Percentiles rank a stretch among this genome's conserved stretches.
Evolutionary conservation across 2,888 invertebrate genomes (phyloP).

Genomic region (Myopa tessellatipennis): DNA sequence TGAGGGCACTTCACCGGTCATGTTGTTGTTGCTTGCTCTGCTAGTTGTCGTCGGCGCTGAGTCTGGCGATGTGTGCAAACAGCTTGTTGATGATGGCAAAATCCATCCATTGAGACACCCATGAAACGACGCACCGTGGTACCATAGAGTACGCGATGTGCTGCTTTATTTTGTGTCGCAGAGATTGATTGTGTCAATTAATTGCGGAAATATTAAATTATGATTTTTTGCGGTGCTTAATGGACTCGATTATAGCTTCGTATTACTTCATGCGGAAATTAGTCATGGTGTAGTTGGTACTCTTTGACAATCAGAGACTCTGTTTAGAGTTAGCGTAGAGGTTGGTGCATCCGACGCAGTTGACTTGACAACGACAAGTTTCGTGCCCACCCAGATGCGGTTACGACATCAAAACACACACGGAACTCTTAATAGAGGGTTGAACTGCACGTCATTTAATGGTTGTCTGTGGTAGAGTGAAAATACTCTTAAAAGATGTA

Average conservation of each 20-base stretch:
- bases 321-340: background rate
- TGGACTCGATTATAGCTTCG: background rate
- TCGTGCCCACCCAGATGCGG: slow-evolving; percentile 17
- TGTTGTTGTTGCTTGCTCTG: background rate
- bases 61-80: background rate
- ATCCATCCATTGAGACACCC: background rate
- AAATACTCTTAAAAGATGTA: background rate
- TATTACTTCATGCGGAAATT: slow-evolving; percentile 7
- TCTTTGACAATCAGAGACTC: slow-evolving; percentile 9
- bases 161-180: background rate
- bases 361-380: slow-evolving; percentile 24
- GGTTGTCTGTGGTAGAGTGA: background rate
- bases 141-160: slow-evolving; percentile 7
- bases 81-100: slow-evolving; percentile 3
- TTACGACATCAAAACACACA: background rate
- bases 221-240: slow-evolving; percentile 42
- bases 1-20: no score
- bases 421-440: background rate
- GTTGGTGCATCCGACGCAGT: background rate
- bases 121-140: slow-evolving; percentile 7
- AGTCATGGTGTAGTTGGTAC: slow-evolving; percentile 14
- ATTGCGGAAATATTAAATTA: slow-evolving; percentile 68
- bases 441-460: background rate
- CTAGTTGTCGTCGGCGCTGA: slow-evolving; percentile 8
- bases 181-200: slow-evolving; percentile 51